These are phyloP conservation scores for Protosalanx chinensis DNA, from an alignment of 2,797 vertebrate genomes.

Conservation along the genomic window DNA sequence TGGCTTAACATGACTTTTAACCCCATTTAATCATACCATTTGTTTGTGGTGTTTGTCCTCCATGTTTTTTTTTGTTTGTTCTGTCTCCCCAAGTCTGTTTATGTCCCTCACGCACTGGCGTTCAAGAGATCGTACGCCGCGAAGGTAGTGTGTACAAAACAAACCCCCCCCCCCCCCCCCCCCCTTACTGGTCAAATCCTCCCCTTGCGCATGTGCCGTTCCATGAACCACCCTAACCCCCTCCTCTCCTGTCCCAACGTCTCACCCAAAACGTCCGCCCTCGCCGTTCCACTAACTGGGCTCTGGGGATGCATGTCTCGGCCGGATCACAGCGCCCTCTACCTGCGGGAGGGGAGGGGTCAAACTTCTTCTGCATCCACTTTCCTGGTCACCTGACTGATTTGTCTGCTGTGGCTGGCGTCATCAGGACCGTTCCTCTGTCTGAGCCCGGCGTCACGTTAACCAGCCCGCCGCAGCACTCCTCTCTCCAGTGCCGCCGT, in stretches of 20 bases:
- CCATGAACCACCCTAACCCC: constrained; percentile 67
- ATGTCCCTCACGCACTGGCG: constrained; percentile 96
- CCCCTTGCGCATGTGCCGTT: constrained; percentile 72
- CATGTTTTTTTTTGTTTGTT: constrained; percentile 69
- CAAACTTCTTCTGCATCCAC: constrained; percentile 36
- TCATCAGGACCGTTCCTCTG: constrained; percentile 35
- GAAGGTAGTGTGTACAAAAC: constrained; percentile 89
- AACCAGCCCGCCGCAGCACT: constrained; percentile 41
- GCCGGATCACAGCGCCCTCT: constrained; percentile 33
- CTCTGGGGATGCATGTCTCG: constrained; percentile 65
- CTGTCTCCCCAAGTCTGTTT: constrained; percentile 87
- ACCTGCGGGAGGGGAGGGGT: constrained; percentile 56
- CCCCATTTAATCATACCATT: constrained; percentile 78
- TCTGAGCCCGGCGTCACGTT: constrained; percentile 44
- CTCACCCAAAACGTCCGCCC: constrained; percentile 37
- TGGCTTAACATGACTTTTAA: constrained; percentile 69
- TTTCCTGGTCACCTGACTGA: constrained; percentile 45
- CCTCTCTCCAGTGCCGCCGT: constrained; percentile 34
- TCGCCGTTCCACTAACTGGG: constrained; percentile 70
- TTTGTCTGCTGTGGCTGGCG: constrained; percentile 36
- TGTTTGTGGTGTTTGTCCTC: constrained; percentile 75
- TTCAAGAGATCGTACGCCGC: constrained; percentile 94
- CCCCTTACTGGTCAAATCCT: constrained; percentile 61
- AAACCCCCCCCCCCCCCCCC: constrained; percentile 60
- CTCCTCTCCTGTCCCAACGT: constrained; percentile 27